phyloP scores from a whole-genome alignment of 1,140 invertebrate species.

The Temnothorax nylanderi region DNA sequence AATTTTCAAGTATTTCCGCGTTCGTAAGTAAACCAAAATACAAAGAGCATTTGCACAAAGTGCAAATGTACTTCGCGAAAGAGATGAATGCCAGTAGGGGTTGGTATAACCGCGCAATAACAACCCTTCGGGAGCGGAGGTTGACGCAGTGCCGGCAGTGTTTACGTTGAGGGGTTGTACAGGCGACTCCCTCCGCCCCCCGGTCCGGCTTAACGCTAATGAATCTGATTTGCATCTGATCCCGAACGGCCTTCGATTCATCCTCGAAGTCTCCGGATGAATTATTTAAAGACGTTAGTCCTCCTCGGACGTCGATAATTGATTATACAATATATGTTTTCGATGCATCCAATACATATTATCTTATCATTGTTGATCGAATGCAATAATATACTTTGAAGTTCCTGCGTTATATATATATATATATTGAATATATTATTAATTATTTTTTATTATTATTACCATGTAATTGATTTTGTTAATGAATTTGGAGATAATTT shows the following conservation, averaged over 20 bases:
- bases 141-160: constrained; percentile 75
- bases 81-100: constrained; percentile 58
- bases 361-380: neutral
- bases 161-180: constrained; percentile 75
- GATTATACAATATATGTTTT: constrained; percentile 61
- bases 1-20: constrained; percentile 2
- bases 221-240: constrained; percentile 85
- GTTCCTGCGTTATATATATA: neutral
- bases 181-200: constrained; percentile 54
- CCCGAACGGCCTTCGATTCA: constrained; percentile 80
- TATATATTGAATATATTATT: neutral
- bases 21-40: constrained; percentile 5
- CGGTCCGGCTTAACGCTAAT: constrained; percentile 82
- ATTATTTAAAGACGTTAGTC: constrained; percentile 78
- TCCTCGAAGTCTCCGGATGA: constrained; percentile 75
- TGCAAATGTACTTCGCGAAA: constrained; percentile 59
- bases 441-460: neutral
- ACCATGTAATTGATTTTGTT: neutral
- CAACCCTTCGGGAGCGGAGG: constrained; percentile 68
- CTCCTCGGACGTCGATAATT: constrained; percentile 68
- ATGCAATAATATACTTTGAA: neutral
- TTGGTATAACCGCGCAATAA: constrained; percentile 79
- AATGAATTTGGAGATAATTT: neutral
- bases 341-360: neutral
- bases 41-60: constrained; percentile 33